These are phyloP conservation scores for Sceloporus undulatus DNA, from an alignment of 2,113 vertebrate species.

Conservation along the genomic window DNA sequence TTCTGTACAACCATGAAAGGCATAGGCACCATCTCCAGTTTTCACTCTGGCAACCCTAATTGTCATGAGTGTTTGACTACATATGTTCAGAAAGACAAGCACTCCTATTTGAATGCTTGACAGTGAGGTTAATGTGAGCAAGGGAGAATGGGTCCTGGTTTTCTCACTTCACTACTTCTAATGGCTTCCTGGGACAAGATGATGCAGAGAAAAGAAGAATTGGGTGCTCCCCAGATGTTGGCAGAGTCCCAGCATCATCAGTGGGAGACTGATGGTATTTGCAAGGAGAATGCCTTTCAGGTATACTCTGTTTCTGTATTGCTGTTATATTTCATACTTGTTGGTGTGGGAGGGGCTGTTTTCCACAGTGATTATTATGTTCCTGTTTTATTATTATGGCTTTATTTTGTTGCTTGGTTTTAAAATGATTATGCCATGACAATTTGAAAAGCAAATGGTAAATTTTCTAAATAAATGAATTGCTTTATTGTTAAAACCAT, in stretches of 20 bases:
- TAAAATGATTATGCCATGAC: not conserved
- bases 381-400: not conserved
- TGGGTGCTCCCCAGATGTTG: not conserved
- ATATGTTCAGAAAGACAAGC: not conserved
- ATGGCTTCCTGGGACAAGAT: not conserved
- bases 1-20: no score
- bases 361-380: not conserved
- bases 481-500: not conserved
- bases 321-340: not conserved
- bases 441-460: conserved; percentile 2
- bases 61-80: not conserved
- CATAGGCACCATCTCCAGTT: no score
- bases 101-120: not conserved
- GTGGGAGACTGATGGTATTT: not conserved
- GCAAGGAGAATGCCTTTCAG: not conserved
- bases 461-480: not conserved
- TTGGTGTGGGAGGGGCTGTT: not conserved
- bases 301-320: not conserved
- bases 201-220: not conserved
- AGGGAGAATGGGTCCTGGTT: not conserved
- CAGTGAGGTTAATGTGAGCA: not conserved
- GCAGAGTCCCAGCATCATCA: not conserved
- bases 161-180: not conserved
- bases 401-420: not conserved
- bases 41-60: no score